A percentile compares a stretch with the other conserved stretches of the same genome.
Conservation (phyloP, 1,140 invertebrate genomes). For the Leptopilina clavipes region DNA sequence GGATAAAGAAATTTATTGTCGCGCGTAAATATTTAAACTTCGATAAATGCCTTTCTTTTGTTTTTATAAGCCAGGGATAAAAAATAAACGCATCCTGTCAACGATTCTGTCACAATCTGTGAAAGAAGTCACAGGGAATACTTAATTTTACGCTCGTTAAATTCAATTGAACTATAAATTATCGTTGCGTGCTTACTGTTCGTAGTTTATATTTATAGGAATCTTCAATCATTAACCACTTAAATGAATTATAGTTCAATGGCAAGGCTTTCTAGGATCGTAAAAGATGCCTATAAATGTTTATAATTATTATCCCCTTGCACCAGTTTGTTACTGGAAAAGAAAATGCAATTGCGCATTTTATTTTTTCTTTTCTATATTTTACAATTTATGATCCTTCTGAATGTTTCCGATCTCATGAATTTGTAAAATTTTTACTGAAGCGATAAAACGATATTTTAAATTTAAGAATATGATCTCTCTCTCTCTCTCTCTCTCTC, state of each 20-base stretch:
- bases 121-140: neutral
- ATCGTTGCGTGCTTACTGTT: neutral
- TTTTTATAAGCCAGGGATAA: neutral
- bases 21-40: no score
- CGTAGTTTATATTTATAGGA: slow-evolving; percentile 1
- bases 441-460: no score
- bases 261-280: neutral
- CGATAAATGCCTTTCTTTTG: no score
- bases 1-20: no score
- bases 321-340: neutral
- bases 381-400: no score
- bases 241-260: slow-evolving; percentile 12
- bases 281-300: neutral
- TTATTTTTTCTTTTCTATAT: no score
- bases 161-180: slow-evolving; percentile 12
- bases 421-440: no score
- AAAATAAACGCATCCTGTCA: neutral
- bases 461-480: no score
- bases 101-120: neutral
- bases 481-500: no score
- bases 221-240: slow-evolving; percentile 10
- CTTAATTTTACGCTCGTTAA: slow-evolving; percentile 6
- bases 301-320: neutral
- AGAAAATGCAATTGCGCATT: no score
- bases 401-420: no score